phyloP scores from a whole-genome alignment of 1,140 invertebrate species.

The Schlechtendalia chinensis region DNA sequence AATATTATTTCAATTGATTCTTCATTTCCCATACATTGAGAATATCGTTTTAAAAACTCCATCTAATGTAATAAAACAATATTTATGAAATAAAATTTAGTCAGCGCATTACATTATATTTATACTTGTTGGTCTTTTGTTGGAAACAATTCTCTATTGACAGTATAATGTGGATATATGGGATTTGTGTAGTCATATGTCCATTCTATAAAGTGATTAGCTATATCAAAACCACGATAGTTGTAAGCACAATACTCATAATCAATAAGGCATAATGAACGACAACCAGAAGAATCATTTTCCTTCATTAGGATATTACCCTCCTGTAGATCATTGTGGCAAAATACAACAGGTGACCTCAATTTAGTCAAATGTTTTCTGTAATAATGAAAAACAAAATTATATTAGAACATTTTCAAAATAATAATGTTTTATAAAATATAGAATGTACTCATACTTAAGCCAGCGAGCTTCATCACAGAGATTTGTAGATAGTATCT shows the following conservation, averaged over 20 bases:
- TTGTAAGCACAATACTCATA: conserved; percentile 95
- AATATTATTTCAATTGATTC: conserved; percentile 58
- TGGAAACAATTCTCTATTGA: conserved; percentile 67
- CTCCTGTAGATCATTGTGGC: conserved; percentile 97
- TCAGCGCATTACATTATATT: conserved; percentile 50
- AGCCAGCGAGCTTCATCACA: conserved; percentile 13
- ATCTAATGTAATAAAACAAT: neutral
- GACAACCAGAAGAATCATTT: conserved; percentile 37
- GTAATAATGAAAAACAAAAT: conserved; percentile 21
- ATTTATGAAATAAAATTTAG: neutral
- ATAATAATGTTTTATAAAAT: conserved; percentile 56
- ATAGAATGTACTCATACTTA: conserved; percentile 31
- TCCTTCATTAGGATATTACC: conserved; percentile 64
- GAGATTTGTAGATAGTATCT: conserved; percentile 16
- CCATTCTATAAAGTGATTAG: conserved; percentile 96
- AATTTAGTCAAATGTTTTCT: conserved; percentile 58
- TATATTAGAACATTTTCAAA: neutral
- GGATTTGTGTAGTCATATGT: conserved; percentile 82
- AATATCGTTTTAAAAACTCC: conserved; percentile 53
- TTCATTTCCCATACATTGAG: conserved; percentile 48
- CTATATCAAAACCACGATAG: conserved; percentile 90
- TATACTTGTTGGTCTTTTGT: conserved; percentile 78
- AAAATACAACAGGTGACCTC: conserved; percentile 87
- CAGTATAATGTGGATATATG: conserved; percentile 75
- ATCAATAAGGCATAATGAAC: conserved; percentile 74